These are phyloP conservation scores for Tetrax tetrax DNA, from an alignment of 2,113 vertebrate genomes.

Conservation along the genomic window DNA sequence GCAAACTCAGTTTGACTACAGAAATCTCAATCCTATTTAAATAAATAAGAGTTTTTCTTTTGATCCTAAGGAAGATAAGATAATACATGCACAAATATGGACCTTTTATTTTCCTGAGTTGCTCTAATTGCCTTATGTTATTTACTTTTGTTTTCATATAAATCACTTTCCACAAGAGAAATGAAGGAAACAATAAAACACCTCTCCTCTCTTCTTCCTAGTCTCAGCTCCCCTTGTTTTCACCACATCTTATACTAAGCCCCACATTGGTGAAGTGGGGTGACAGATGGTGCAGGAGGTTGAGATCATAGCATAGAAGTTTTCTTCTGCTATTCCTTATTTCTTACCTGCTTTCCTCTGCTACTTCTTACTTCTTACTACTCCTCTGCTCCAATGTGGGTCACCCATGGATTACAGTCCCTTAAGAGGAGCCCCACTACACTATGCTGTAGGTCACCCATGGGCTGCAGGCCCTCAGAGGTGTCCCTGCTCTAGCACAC, in stretches of 20 bases:
- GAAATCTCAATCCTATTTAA: neutral
- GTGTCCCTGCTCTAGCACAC: fast-evolving
- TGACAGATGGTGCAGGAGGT: neutral
- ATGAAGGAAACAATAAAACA: neutral
- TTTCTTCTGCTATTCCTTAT: neutral
- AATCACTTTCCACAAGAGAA: neutral
- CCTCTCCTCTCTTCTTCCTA: neutral
- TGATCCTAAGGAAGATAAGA: neutral
- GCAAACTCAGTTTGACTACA: neutral
- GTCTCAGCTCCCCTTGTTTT: neutral
- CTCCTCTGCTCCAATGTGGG: neutral
- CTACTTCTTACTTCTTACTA: neutral
- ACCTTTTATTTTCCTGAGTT: neutral
- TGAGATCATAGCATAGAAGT: neutral
- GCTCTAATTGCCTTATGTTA: neutral
- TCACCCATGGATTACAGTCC: neutral
- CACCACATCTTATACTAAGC: neutral
- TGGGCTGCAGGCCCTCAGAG: neutral
- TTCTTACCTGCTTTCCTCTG: neutral
- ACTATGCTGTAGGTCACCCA: neutral
- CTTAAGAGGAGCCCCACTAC: neutral
- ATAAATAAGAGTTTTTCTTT: neutral
- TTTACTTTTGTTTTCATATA: neutral
- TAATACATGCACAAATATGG: neutral
- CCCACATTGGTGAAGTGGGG: neutral